These are phyloP conservation scores for Hypothenemus hampei DNA, from an alignment of 1,140 invertebrate genomes.

Conservation along the genomic window DNA sequence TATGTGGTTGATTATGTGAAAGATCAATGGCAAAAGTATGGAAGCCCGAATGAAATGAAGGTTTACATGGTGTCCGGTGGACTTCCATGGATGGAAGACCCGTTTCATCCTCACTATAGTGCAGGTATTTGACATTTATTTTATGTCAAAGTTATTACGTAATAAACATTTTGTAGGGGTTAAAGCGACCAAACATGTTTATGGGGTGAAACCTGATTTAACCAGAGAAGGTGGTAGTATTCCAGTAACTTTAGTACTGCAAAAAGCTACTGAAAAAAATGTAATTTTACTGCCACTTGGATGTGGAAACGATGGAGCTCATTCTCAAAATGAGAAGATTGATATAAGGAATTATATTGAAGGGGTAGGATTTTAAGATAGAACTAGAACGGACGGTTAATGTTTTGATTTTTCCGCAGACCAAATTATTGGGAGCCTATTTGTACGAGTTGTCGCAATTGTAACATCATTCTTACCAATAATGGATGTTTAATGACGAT, in stretches of 20 bases:
- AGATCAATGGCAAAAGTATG: constrained; percentile 64
- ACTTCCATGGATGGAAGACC: constrained; percentile 87
- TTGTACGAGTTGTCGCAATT: constrained; percentile 71
- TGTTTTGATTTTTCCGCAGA: constrained; percentile 58
- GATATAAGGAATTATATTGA: constrained; percentile 89
- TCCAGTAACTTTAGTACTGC: constrained; percentile 81
- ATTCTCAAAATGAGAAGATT: constrained; percentile 97
- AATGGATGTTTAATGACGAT: no score
- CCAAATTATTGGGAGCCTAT: constrained; percentile 81
- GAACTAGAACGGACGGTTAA: no score
- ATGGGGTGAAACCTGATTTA: constrained; percentile 88
- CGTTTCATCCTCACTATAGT: constrained; percentile 84
- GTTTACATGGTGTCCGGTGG: constrained; percentile 70
- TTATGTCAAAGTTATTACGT: no score
- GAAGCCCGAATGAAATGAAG: constrained; percentile 82
- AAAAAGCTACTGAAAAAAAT: constrained; percentile 87
- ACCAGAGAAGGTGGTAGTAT: constrained; percentile 89
- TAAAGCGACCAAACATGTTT: constrained; percentile 83
- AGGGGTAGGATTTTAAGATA: no score
- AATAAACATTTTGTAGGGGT: no score
- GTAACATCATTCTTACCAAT: no score
- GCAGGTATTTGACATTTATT: no score
- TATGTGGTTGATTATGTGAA: constrained; percentile 72
- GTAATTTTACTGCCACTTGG: constrained; percentile 89
- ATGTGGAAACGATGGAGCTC: constrained; percentile 90